A percentile compares a stretch with the other conserved stretches of the same genome.
Conservation (phyloP, 2,888 invertebrate genomes). For the Rotaria magnacalcarata region DNA sequence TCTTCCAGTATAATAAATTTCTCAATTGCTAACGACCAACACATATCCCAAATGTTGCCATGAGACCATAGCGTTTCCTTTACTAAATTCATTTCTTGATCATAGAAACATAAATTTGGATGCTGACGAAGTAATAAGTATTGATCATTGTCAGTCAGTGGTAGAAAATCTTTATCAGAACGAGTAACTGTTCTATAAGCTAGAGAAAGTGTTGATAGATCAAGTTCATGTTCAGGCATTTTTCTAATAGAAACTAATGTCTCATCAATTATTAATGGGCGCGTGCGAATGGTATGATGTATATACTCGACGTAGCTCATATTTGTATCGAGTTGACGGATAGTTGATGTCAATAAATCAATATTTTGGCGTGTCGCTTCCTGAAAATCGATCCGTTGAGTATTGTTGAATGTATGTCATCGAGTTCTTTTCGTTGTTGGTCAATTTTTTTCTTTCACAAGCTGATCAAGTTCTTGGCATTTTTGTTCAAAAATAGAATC, state of each 20-base stretch:
- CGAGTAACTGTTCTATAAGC: not conserved
- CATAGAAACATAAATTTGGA: not conserved
- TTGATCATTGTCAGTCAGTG: not conserved
- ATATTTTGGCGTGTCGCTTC: not conserved
- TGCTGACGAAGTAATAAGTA: not conserved
- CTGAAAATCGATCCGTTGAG: no score
- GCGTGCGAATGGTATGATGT: no score
- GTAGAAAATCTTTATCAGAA: not conserved
- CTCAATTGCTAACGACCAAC: not conserved
- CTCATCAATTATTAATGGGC: not conserved
- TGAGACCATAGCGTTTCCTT: not conserved
- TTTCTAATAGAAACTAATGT: not conserved
- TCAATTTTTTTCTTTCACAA: no score
- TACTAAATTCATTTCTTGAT: no score
- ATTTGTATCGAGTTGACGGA: not conserved
- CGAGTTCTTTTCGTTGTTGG: no score
- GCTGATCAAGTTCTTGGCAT: no score
- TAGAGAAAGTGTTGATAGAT: not conserved
- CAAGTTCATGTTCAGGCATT: not conserved
- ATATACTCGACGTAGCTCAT: no score
- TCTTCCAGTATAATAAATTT: not conserved
- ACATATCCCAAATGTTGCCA: not conserved
- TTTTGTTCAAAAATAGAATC: no score
- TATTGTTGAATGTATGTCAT: no score
- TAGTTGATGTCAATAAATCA: not conserved